phyloP scores from a whole-genome alignment of 2,797 vertebrate genomes.

The Halcyon smyrnensis region DNA sequence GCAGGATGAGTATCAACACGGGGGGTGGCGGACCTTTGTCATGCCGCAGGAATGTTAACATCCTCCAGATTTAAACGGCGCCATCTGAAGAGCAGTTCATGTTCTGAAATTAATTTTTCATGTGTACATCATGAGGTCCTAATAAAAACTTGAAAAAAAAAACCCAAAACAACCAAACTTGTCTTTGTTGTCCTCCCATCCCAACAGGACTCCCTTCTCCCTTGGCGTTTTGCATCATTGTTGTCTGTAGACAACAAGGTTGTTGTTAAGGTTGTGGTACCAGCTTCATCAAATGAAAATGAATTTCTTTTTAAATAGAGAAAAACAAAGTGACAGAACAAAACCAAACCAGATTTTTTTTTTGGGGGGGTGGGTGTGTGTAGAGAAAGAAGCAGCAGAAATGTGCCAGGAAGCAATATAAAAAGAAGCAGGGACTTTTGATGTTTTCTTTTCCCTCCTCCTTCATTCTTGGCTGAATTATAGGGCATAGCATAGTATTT shows the following conservation, averaged over 20 bases:
- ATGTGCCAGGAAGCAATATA: conserved; percentile 46
- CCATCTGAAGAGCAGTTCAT: conserved; percentile 34
- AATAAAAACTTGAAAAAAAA: conserved; percentile 43
- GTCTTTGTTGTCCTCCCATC: conserved; percentile 21
- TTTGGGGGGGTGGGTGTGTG: too few relatives aligned
- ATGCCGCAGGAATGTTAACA: conserved; percentile 55
- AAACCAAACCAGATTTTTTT: neutral
- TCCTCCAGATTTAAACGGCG: conserved; percentile 21
- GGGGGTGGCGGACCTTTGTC: conserved; percentile 22
- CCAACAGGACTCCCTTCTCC: conserved; percentile 3
- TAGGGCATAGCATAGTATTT: conserved; percentile 51
- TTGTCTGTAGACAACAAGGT: conserved; percentile 8
- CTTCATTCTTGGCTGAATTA: conserved; percentile 52
- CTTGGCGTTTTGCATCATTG: conserved; percentile 13
- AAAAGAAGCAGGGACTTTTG: conserved; percentile 48
- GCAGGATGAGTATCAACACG: neutral
- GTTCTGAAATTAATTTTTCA: conserved; percentile 68
- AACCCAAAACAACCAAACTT: neutral
- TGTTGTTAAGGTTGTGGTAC: conserved; percentile 29
- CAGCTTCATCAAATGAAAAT: conserved; percentile 6
- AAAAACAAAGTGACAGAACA: neutral
- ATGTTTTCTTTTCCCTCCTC: conserved; percentile 49
- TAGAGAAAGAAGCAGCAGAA: neutral
- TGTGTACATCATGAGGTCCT: conserved; percentile 62
- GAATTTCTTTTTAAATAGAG: neutral